Conservation (phyloP, 2,888 invertebrate genomes). For the Pyralis farinalis region DNA sequence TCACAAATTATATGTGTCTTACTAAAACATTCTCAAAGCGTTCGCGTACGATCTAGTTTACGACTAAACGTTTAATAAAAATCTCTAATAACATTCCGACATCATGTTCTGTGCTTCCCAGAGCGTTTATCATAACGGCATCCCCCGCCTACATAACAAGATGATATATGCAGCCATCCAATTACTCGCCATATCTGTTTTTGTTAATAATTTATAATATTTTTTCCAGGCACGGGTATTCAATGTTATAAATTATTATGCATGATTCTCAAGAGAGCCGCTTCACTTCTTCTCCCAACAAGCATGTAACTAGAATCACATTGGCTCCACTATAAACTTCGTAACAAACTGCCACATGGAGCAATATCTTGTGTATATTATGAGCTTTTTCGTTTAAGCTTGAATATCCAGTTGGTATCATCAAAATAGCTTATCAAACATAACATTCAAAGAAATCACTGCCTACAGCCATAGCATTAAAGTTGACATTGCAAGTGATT, state of each 20-base stretch:
- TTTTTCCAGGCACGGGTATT: slow-evolving; percentile 33
- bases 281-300: slow-evolving; percentile 50
- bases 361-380: slow-evolving; percentile 78
- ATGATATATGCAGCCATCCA: slow-evolving; percentile 56
- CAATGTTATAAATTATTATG: slow-evolving; percentile 64
- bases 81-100: slow-evolving; percentile 66
- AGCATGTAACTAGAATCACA: slow-evolving; percentile 67
- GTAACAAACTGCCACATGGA: slow-evolving; percentile 76
- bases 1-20: slow-evolving; percentile 49
- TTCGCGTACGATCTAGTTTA: slow-evolving; percentile 55
- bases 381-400: slow-evolving; percentile 76
- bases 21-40: slow-evolving; percentile 39
- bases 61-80: slow-evolving; percentile 63
- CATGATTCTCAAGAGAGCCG: slow-evolving; percentile 47
- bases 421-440: slow-evolving; percentile 30
- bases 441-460: slow-evolving; percentile 22
- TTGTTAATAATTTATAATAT: slow-evolving; percentile 45
- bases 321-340: slow-evolving; percentile 74
- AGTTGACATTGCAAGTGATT: slow-evolving; percentile 27
- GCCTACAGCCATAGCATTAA: slow-evolving; percentile 18
- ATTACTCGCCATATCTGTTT: slow-evolving; percentile 50
- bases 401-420: slow-evolving; percentile 28
- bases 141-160: slow-evolving; percentile 45
- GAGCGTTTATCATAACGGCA: slow-evolving; percentile 51
- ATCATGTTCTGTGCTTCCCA: slow-evolving; percentile 47